A percentile compares a stretch with the other conserved stretches of the same genome.
Evolutionary conservation across 2,888 invertebrate genomes (phyloP).

Genomic region (Hyalella azteca): DNA sequence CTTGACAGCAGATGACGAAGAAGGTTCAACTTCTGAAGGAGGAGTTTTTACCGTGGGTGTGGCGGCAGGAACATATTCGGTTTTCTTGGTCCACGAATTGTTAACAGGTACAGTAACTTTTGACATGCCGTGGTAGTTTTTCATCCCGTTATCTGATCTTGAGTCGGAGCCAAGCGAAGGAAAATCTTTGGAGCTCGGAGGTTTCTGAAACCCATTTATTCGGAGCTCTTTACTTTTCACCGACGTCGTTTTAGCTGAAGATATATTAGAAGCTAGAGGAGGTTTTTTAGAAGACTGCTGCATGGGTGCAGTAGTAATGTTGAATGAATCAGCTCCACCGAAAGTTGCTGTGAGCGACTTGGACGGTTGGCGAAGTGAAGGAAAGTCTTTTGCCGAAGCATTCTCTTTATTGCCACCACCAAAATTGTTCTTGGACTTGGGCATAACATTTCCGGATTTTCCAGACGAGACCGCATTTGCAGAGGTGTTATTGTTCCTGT

Average conservation of each 20-base stretch:
- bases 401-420: conserved; percentile 33
- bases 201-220: conserved; percentile 7
- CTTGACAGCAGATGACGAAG: neutral
- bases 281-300: neutral
- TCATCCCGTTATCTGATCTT: conserved; percentile 42
- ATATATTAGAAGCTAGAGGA: neutral
- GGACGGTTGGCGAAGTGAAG: conserved; percentile 47
- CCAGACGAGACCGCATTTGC: neutral
- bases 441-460: neutral
- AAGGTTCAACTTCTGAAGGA: neutral
- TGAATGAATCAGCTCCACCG: neutral
- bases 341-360: conserved; percentile 11
- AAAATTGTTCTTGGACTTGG: conserved; percentile 37
- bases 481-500: neutral
- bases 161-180: conserved; percentile 52
- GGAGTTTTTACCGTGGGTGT: neutral
- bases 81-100: conserved; percentile 52
- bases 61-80: conserved; percentile 45
- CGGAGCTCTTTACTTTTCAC: neutral
- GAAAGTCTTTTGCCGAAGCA: conserved; percentile 49
- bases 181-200: conserved; percentile 49
- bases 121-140: conserved; percentile 53
- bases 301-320: neutral
- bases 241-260: neutral
- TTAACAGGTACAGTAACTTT: conserved; percentile 55